phyloP scores from a whole-genome alignment of 1,140 invertebrate genomes.

The Planococcus citri region DNA sequence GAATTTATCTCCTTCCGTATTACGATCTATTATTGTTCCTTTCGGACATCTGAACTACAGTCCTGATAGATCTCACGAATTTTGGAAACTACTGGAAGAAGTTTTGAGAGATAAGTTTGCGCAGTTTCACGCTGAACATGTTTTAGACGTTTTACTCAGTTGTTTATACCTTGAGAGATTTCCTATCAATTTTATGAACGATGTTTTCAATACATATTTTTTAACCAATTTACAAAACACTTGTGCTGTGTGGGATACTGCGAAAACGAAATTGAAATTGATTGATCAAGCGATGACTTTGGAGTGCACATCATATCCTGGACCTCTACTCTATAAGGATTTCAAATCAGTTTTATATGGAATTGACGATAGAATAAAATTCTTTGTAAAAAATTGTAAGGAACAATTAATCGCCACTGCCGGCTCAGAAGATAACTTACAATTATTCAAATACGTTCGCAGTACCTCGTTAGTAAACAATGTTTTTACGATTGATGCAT shows the following conservation, averaged over 20 bases:
- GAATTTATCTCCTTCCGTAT: constrained; percentile 38
- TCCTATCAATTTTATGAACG: constrained; percentile 47
- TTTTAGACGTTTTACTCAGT: constrained; percentile 47
- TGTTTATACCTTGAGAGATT: constrained; percentile 51
- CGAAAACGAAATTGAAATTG: constrained; percentile 42
- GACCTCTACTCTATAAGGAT: constrained; percentile 45
- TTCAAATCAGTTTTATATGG: constrained; percentile 36
- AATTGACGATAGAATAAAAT: constrained; percentile 42
- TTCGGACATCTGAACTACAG: constrained; percentile 50
- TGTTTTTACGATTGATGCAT: constrained; percentile 47
- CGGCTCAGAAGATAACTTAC: constrained; percentile 11
- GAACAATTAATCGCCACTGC: constrained; percentile 32
- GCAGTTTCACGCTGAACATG: constrained; percentile 44
- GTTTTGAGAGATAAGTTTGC: constrained; percentile 44
- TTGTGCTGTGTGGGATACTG: constrained; percentile 27
- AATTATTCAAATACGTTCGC: constrained; percentile 28
- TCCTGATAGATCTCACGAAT: constrained; percentile 39
- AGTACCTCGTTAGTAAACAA: constrained; percentile 42
- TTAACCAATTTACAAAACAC: constrained; percentile 41
- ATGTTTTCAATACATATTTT: constrained; percentile 49
- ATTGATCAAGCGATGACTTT: constrained; percentile 51
- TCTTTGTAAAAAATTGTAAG: constrained; percentile 39
- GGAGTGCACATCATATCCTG: constrained; percentile 44
- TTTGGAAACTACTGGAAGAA: constrained; percentile 47
- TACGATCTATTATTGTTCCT: constrained; percentile 45